Evolutionary conservation across 2,113 vertebrate genomes (phyloP).

Genomic region (Macrotus californicus): DNA sequence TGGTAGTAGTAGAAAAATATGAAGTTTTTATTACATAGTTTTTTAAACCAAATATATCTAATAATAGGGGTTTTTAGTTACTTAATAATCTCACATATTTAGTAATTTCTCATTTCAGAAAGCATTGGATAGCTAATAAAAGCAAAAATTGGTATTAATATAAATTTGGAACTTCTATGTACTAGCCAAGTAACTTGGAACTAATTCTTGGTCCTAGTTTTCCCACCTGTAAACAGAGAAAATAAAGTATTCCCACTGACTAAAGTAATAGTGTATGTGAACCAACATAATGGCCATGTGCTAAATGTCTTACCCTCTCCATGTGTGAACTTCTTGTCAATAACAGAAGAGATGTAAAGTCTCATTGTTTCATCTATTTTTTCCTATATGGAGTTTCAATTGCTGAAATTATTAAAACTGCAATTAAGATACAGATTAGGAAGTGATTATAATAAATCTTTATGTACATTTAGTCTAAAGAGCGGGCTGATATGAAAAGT

Average conservation of each 20-base stretch:
- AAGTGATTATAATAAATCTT: background rate
- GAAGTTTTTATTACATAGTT: background rate
- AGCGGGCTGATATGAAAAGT: background rate
- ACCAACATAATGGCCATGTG: background rate
- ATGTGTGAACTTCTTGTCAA: background rate
- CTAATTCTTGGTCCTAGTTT: background rate
- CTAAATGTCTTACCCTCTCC: background rate
- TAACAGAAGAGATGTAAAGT: background rate
- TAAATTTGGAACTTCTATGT: background rate
- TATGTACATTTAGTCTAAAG: background rate
- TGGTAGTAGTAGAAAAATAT: background rate
- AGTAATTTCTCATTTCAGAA: background rate
- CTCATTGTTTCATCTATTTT: background rate
- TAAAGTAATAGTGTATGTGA: background rate
- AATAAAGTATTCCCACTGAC: background rate
- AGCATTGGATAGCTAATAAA: background rate
- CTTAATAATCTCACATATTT: background rate
- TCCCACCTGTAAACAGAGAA: background rate
- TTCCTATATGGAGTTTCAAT: background rate
- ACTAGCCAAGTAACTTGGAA: background rate
- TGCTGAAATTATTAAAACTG: background rate
- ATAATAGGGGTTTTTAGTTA: background rate
- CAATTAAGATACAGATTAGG: background rate
- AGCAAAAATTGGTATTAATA: background rate
- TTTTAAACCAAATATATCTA: background rate